A percentile compares a stretch with the other conserved stretches of the same genome.
phyloP scores from a whole-genome alignment of 2,113 vertebrate species.

The Catagonus wagneri region DNA sequence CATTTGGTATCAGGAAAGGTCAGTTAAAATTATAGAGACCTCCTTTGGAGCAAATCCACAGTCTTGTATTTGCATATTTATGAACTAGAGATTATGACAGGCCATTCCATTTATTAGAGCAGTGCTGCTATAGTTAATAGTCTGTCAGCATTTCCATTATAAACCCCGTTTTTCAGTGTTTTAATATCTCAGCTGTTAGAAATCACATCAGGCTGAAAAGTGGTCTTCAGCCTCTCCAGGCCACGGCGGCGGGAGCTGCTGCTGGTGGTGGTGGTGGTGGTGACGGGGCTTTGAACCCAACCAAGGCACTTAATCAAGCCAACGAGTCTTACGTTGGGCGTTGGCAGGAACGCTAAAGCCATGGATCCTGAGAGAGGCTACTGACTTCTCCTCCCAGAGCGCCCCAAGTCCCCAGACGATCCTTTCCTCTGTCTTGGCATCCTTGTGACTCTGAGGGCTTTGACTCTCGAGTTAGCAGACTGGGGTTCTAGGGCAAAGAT shows the following conservation, averaged over 20 bases:
- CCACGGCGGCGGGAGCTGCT: conserved; percentile 70
- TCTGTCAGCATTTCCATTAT: conserved; percentile 92
- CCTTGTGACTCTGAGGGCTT: background rate
- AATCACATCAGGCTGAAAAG: conserved; percentile 88
- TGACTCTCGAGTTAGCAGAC: background rate
- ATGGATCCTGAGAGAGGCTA: background rate
- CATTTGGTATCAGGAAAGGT: conserved; percentile 90
- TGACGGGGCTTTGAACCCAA: conserved; percentile 66
- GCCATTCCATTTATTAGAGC: conserved; percentile 91
- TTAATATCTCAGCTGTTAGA: conserved; percentile 90
- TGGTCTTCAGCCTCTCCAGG: conserved; percentile 79
- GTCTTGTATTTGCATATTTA: conserved; percentile 92
- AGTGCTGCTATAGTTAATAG: conserved; percentile 89
- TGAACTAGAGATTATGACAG: conserved; percentile 91
- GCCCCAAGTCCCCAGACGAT: background rate
- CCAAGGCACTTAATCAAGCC: conserved; percentile 78
- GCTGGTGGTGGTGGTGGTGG: background rate
- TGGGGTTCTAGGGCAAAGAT: background rate
- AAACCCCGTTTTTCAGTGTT: conserved; percentile 89
- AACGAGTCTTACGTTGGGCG: conserved; percentile 44
- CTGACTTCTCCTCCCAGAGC: background rate
- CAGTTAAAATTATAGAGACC: conserved; percentile 92
- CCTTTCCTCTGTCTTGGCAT: background rate
- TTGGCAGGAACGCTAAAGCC: conserved; percentile 22
- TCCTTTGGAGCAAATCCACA: conserved; percentile 91